Evolutionary conservation across 2,113 vertebrate species (phyloP), one percentile per base, ranked within the genome.

Genomic region (Heteronetta atricapilla): DNA sequence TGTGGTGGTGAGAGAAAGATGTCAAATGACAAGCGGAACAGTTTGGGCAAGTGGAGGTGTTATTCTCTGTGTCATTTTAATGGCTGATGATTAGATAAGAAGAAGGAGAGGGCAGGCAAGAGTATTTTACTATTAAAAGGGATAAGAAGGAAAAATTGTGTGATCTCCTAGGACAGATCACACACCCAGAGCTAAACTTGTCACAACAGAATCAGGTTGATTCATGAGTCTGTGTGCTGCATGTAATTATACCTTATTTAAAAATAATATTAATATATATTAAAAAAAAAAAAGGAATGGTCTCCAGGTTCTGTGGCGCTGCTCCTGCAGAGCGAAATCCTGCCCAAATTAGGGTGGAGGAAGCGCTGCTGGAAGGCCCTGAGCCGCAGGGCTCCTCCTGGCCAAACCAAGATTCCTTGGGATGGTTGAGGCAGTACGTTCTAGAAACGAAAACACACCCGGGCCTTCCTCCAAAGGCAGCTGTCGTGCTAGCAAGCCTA

Each of bases 161-260:
- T 50, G 94, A 93, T 94, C 55, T 92, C 58, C 63, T 79, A 63
- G 88, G 83, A 76, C 74, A 69, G 94, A 86, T 96, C 88, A 69
- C 83, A 95, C 74, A 64, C 80, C 77, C 83, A 89, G 62, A 79
- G 82, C 77, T 89, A 67, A 96, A 90, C 80, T 74, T 94, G 93
- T 94, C 93, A 93, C 90, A 96, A 90, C 86, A 95, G 69, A 92
- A 62, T 87, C 90, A 82, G 81, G 81, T 89, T 95, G 94, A 96
- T 94, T 94, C 83, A 90, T 40, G 77, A 85, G 73, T 70, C 74
- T 55, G 3, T 40, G 73, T 58, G 73, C 73, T 92, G 77, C 2
- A 2, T 58, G 69, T 33, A 94, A 90, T 94, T 90, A 91, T 89
- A 84, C n/a, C 20, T 91, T 46, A n/a, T 42, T 90, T 72, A 10